These are phyloP conservation scores for Ramphastos sulfuratus DNA, from an alignment of 2,113 vertebrate genomes.

Conservation along the genomic window DNA sequence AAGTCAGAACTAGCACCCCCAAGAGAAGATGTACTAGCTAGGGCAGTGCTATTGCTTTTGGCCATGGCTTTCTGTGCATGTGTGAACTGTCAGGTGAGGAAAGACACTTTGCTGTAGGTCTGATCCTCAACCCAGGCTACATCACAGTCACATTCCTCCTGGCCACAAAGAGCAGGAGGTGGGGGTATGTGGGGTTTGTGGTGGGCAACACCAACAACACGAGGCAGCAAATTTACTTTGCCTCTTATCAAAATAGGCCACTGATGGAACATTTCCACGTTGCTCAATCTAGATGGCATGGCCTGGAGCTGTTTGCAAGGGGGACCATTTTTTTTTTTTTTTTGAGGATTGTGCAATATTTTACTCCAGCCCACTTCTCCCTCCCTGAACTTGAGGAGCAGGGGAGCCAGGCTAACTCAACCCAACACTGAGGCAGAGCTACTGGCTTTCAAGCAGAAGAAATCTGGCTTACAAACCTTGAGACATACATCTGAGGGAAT, in stretches of 20 bases:
- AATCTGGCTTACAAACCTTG: neutral
- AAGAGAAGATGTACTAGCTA: neutral
- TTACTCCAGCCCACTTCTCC: neutral
- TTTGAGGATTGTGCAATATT: neutral
- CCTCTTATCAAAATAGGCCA: neutral
- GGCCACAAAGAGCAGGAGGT: neutral
- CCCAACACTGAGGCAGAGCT: neutral
- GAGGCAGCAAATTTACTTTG: conserved; percentile 10
- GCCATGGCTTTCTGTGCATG: neutral
- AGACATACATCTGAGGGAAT: conserved; percentile 8
- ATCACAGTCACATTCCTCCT: neutral
- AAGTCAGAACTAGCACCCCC: neutral
- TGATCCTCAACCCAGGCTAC: neutral
- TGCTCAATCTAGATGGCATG: neutral
- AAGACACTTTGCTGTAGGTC: conserved; percentile 47
- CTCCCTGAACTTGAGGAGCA: conserved; percentile 3
- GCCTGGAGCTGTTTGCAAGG: neutral
- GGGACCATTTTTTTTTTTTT: neutral
- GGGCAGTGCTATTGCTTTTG: neutral
- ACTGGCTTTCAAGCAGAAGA: neutral
- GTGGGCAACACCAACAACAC: neutral
- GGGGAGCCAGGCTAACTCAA: neutral
- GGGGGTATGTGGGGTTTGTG: neutral
- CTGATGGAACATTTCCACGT: neutral
- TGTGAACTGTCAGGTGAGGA: neutral